Percentiles rank a stretch among this genome's conserved stretches.
These are phyloP conservation scores for Vulpes vulpes DNA, from an alignment of 2,113 vertebrate genomes.

Conservation along the genomic window DNA sequence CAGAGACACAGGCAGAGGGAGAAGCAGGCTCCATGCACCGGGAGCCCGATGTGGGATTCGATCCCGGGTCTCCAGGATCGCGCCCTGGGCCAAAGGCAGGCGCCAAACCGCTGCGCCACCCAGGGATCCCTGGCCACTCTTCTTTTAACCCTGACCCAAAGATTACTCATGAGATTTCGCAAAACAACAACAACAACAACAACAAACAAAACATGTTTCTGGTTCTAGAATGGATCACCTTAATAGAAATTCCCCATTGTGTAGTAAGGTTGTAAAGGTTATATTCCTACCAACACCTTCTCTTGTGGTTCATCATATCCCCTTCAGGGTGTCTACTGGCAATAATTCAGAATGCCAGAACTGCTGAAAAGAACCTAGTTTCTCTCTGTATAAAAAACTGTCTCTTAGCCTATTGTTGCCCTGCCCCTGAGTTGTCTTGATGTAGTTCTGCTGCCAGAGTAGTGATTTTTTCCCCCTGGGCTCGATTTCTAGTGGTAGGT, in stretches of 20 bases:
- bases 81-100: too few species aligned
- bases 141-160: neutral
- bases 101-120: too few species aligned
- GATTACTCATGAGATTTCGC: neutral
- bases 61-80: too few species aligned
- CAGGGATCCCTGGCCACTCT: neutral
- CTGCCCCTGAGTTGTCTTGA: slow-evolving; percentile 23
- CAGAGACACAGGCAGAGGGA: too few species aligned
- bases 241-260: slow-evolving; percentile 39
- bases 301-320: neutral
- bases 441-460: slow-evolving; percentile 32
- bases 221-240: neutral
- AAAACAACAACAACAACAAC: neutral
- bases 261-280: neutral
- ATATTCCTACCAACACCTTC: slow-evolving; percentile 12
- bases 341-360: neutral
- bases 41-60: too few species aligned
- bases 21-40: too few species aligned
- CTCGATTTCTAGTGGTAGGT: neutral
- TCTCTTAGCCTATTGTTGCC: neutral
- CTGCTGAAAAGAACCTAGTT: neutral
- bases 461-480: neutral
- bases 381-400: slow-evolving; percentile 31
- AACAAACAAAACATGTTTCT: neutral
- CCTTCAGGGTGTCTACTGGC: neutral